Base-by-base conservation (phyloP, 1,140 invertebrate genomes). In the Drosophila tsacasi region DNA sequence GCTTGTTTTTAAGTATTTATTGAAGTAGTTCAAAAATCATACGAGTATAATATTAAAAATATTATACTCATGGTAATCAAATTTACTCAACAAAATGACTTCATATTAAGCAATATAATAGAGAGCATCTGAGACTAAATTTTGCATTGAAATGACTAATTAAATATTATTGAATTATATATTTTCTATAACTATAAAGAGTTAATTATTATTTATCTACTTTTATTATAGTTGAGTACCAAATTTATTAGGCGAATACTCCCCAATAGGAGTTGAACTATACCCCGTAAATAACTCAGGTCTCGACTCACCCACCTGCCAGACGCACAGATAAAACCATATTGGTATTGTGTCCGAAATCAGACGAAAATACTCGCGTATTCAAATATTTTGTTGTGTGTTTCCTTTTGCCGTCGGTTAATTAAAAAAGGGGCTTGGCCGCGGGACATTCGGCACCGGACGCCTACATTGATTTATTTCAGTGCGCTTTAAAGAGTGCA, bases 371-470 rank as follows among this genome's bases (percentile, higher is more conserved):
- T 35, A 37, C 67, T 52, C 64, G 30, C 10, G n/a, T 21, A 63
- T 61, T 62, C 30, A 15, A 39, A 23, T 67, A 64, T 55, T 65
- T 58, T 76, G 52, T 55, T 61, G 37, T 69, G 73, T 57, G 44
- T 65, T 76, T 76, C 73, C 74, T 77, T 68, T 77, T 59, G 55
- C 52, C 62, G 76, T 44, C 64, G 76, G 76, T 83, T 83, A 83
- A 89, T 86, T 86, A 87, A 86, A 86, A 82, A 79, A 86, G 67
- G 49, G 83, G 83, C 79, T 87, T 86, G 83, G 80, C 83, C 40
- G 40, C 54, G 17, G 40, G 65, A 23, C n/a, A 54, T 68, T 47
- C n/a, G 46, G 47, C n/a, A 19, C 59, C 58, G 72, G 83, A 79
- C 59, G 79, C 83, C 76, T 76, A 80, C 83, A 72, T 77, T 86